Base-by-base conservation (phyloP, 2,888 invertebrate genomes). In the Parascotia fuliginaria region DNA sequence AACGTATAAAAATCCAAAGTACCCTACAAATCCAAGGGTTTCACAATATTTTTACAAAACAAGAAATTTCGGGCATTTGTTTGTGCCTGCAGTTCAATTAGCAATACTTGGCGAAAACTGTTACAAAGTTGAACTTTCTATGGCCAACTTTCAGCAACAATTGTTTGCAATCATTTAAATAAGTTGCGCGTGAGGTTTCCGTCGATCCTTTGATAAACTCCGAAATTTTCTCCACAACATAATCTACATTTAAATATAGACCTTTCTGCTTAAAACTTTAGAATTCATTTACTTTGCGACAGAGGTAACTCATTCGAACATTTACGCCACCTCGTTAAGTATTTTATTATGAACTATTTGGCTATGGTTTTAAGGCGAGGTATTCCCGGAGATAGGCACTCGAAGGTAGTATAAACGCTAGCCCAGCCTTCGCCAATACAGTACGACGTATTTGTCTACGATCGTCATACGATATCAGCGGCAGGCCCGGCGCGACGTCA, bases 81-180 rank as follows among this genome's bases (percentile, higher is more conserved):
- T 5, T 19, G 19, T 19, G 5, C 19, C 5, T 19, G 5, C 19
- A 19, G 11, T 34, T 33, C 40, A 47, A 52, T 52, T 48, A 19
- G 19, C 5, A 9, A 36, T 28, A 28, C 12, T 24, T 37, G 15
- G 12, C 27, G n/a, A n/a, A n/a, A 12, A 5, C 45, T 15, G 45
- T 45, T 13, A 42, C 48, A 52, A 47, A 59, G 11, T 16, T 37
- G 12, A 56, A 53, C 49, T 39, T 33, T 9, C 9, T 59, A 63
- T 65, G 62, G 50, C 55, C 55, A 72, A 76, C 67, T 75, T 51
- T 22, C 11, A 65, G 65, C 65, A 73, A 76, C 74, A 69, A 66
- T 72, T 74, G 72, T 70, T 66, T 15, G 31, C 45, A 46, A 59
- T 54, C 49, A 50, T 57, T 62, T 60, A 50, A 55, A 55, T 48